These are phyloP conservation scores for Harmothoe impar DNA, from an alignment of 2,888 invertebrate species.

Conservation along the genomic window DNA sequence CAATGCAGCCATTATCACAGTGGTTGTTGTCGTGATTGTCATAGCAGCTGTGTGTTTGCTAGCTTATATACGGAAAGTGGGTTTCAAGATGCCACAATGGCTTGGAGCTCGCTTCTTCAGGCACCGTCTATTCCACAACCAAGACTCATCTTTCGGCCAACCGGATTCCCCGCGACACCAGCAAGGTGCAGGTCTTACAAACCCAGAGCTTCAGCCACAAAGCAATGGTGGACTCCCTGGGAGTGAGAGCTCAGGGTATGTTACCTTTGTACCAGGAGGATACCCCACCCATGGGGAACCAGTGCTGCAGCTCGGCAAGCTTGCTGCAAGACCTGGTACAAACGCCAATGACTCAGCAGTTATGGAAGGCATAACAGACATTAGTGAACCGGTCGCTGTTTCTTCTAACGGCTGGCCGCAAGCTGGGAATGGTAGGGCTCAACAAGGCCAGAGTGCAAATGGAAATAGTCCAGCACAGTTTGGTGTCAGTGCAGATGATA, in stretches of 20 bases:
- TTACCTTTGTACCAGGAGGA: slow-evolving; percentile 25
- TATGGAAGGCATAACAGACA: slow-evolving; percentile 34
- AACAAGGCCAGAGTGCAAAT: not conserved
- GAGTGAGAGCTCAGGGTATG: slow-evolving; percentile 1
- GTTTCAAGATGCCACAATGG: slow-evolving; percentile 48
- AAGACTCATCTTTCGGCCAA: not conserved
- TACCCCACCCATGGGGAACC: slow-evolving; percentile 29
- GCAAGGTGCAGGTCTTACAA: not conserved
- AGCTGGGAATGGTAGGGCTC: not conserved
- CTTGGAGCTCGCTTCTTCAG: slow-evolving; percentile 9
- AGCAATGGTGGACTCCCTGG: not conserved
- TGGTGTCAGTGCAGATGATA: not conserved
- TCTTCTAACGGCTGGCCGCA: not conserved
- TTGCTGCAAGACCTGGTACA: not conserved
- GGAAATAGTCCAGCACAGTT: not conserved
- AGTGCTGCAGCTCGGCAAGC: slow-evolving; percentile 28
- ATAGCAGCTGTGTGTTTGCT: not conserved
- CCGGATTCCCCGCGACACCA: not conserved
- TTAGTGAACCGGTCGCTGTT: not conserved
- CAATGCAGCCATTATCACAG: slow-evolving; percentile 32
- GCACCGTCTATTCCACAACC: slow-evolving; percentile 31
- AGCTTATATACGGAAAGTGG: not conserved
- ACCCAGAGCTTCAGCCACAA: not conserved
- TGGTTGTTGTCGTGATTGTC: not conserved
- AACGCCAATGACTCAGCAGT: slow-evolving; percentile 26